Conservation (phyloP, 2,888 invertebrate genomes). For the Mythimna vitellina region DNA sequence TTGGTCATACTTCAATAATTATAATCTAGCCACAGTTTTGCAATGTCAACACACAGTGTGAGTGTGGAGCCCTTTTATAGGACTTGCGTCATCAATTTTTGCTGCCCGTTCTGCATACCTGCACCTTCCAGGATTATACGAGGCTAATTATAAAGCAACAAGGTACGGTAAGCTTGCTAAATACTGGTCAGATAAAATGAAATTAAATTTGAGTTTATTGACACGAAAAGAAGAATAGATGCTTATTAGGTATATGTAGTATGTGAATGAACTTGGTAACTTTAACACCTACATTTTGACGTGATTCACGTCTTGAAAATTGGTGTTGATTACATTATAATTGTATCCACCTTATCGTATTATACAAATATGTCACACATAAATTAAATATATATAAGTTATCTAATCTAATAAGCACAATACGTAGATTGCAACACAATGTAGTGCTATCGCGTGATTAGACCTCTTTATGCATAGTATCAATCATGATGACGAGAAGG, state of each 20-base stretch:
- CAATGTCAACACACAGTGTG: too few species aligned
- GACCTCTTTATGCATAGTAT: neutral
- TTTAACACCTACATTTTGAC: neutral
- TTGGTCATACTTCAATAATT: too few species aligned
- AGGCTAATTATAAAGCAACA: too few species aligned
- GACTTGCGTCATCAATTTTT: too few species aligned
- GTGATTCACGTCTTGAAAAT: neutral
- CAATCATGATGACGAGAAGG: neutral
- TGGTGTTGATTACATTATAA: constrained; percentile 8
- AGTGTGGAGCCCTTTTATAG: too few species aligned
- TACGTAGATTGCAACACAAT: constrained; percentile 22
- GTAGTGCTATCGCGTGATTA: constrained; percentile 17
- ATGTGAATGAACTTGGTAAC: constrained; percentile 5
- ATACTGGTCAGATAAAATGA: too few species aligned
- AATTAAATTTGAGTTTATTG: too few species aligned
- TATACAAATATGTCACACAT: constrained; percentile 1
- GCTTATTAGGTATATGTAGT: neutral
- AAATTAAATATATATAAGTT: neutral
- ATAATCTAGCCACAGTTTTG: too few species aligned
- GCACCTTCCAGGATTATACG: too few species aligned
- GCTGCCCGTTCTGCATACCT: too few species aligned
- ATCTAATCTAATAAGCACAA: constrained; percentile 33
- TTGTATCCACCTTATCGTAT: constrained; percentile 20
- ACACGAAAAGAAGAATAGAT: too few species aligned
- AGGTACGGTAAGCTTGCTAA: too few species aligned